Evolutionary conservation across 2,888 invertebrate genomes (phyloP).

Genomic region (Endomychus coccineus): DNA sequence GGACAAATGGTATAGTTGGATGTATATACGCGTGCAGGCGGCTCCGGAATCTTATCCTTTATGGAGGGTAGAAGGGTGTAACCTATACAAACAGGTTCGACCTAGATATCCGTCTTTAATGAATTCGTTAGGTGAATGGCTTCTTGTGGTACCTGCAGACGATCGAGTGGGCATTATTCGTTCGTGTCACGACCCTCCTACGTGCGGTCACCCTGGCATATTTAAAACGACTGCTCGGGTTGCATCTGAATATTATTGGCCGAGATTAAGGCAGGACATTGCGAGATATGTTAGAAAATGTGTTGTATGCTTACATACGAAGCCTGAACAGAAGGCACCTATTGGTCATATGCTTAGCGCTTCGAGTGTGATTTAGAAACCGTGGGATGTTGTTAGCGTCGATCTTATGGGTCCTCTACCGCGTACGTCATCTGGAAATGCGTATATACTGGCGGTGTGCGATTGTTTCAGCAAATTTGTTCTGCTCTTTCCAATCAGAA

Average conservation of each 20-base stretch:
- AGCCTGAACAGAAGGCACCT: slow-evolving; percentile 20
- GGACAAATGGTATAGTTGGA: neutral
- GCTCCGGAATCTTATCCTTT: too few relatives aligned
- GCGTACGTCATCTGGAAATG: slow-evolving; percentile 11
- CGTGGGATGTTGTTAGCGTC: slow-evolving; percentile 8
- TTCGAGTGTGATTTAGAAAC: slow-evolving; percentile 3
- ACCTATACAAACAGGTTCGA: too few relatives aligned
- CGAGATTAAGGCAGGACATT: slow-evolving; percentile 21
- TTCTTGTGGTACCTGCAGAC: too few relatives aligned
- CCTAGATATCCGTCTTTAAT: neutral
- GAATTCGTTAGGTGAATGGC: neutral
- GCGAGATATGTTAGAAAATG: slow-evolving; percentile 21
- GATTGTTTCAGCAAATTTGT: slow-evolving; percentile 24
- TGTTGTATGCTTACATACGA: slow-evolving; percentile 18
- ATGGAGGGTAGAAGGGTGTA: too few relatives aligned
- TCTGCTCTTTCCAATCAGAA: slow-evolving; percentile 21
- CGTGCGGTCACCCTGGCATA: slow-evolving; percentile 15
- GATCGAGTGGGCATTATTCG: too few relatives aligned
- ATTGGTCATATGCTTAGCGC: slow-evolving; percentile 18
- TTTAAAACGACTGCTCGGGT: slow-evolving; percentile 15
- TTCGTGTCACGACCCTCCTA: too few relatives aligned
- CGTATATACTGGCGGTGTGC: slow-evolving; percentile 18
- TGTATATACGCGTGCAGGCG: too few relatives aligned
- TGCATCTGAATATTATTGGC: slow-evolving; percentile 21
- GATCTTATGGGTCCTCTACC: slow-evolving; percentile 9